Conservation (phyloP, 2,888 invertebrate species). For the Lordiphosa fenestrarum region DNA sequence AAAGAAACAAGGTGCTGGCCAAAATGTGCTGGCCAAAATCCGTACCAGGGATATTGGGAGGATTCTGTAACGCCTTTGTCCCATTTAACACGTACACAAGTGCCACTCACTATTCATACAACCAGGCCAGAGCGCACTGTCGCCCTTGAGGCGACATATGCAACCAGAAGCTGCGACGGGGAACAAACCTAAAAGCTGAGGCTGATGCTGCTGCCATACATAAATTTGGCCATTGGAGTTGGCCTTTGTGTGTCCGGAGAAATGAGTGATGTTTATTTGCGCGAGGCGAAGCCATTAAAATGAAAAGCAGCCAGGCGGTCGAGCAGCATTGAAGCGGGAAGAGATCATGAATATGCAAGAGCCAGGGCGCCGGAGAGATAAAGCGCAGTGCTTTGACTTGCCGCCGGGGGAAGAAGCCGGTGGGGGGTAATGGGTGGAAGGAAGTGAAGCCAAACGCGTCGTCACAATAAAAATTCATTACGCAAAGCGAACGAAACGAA, state of each 20-base stretch:
- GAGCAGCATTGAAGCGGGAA: slow-evolving; percentile 11
- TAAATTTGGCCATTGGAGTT: slow-evolving; percentile 32
- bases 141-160: slow-evolving; percentile 27
- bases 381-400: slow-evolving; percentile 33
- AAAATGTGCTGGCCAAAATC: no score
- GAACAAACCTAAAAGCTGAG: slow-evolving; percentile 11
- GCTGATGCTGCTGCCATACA: slow-evolving; percentile 19
- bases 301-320: slow-evolving; percentile 28
- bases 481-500: slow-evolving; percentile 49
- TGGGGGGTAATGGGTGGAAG: slow-evolving; percentile 17
- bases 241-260: slow-evolving; percentile 36
- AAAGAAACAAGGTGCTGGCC: no score
- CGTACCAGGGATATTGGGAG: no score
- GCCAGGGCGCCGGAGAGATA: slow-evolving; percentile 53
- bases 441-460: slow-evolving; percentile 67
- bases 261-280: slow-evolving; percentile 62
- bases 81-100: slow-evolving; percentile 36
- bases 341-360: slow-evolving; percentile 65
- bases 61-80: background rate
- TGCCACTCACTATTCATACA: slow-evolving; percentile 4
- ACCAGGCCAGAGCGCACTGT: slow-evolving; percentile 3
- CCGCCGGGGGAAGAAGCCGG: slow-evolving; percentile 7
- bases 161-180: slow-evolving; percentile 7
- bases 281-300: slow-evolving; percentile 40
- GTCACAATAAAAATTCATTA: slow-evolving; percentile 75